Evolutionary conservation across 1,140 invertebrate genomes (phyloP).

Genomic region (Telenomus remus): DNA sequence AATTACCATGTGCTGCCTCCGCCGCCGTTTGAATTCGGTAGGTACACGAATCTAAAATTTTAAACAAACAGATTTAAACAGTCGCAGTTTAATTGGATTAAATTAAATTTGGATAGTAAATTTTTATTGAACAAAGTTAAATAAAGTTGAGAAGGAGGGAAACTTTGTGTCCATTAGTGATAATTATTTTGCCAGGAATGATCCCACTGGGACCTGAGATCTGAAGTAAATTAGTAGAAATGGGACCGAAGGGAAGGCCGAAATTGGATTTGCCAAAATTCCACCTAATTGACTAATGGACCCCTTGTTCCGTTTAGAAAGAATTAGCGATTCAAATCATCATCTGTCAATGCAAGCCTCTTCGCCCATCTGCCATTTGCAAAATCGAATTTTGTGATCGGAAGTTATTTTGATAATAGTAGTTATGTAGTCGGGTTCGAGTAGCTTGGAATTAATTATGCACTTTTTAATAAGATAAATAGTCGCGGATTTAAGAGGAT

Average conservation of each 20-base stretch:
- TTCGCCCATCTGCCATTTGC: background rate
- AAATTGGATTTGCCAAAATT: conserved; percentile 17
- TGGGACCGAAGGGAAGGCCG: conserved; percentile 5
- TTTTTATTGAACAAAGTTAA: no score
- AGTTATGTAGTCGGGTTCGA: background rate
- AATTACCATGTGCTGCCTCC: conserved; percentile 34
- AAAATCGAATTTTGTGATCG: background rate
- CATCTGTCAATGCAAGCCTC: background rate
- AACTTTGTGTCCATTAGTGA: background rate
- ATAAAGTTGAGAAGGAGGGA: no score
- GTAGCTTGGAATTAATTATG: conserved; percentile 8
- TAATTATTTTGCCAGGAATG: background rate
- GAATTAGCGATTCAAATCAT: conserved; percentile 13
- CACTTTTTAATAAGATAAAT: conserved; percentile 20
- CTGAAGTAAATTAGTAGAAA: conserved; percentile 7
- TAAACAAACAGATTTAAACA: no score
- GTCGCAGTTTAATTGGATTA: no score
- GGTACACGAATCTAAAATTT: conserved; percentile 3
- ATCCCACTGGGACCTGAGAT: background rate
- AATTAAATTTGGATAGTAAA: no score
- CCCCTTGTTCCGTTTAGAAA: background rate
- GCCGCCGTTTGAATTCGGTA: conserved; percentile 36
- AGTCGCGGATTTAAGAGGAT: conserved; percentile 4
- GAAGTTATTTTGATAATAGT: background rate
- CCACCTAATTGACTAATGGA: conserved; percentile 10